Evolutionary conservation across 2,113 vertebrate genomes (phyloP), one percentile per base, ranked within the genome.

Genomic region (Arothron firmamentum): DNA sequence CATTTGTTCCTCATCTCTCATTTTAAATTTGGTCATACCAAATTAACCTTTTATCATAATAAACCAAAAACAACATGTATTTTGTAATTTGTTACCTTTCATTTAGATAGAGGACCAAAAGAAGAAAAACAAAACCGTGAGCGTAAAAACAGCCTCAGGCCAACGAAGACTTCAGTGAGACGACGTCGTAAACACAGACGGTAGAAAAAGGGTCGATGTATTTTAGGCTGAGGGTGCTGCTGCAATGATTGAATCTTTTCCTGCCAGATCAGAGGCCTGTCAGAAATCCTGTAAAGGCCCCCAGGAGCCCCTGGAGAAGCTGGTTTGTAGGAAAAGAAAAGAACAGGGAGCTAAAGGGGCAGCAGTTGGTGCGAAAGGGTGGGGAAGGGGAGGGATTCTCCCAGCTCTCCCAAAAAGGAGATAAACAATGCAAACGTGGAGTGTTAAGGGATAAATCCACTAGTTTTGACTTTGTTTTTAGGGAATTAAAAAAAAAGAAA

Each of bases 191-290:
- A 80, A 55, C 58, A 55, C 59, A 77, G 21, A 65, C 58, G 56
- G 67, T 23, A 56, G 57, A 69, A 76, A 60, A 66, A 72, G 69
- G 69, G 50, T 1, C 12, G 56, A 55, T 67, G 65, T 48, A 65
- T 79, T 74, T 74, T 74, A 75, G 58, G 66, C 42, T 42, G 74
- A 74, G 81, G 76, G 76, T 79, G 87, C 72, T 81, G 73, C 81
- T 81, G 70, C 72, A 84, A 62, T 84, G 80, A 85, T 80, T 84
- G 77, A 85, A 81, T 84, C 81, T 83, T 87, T 80, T 80, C 68
- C 81, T 86, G 81, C 68, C 81, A 79, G 76, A 86, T 79, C 75
- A 88, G 78, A 84, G 82, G 79, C 31, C 69, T 86, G 82, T 87
- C 83, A 84, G 77, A 83, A 73, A 16, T 61, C 56, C 51, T 49